Base-by-base conservation (phyloP, 2,797 vertebrate species). In the Glyptemys insculpta region DNA sequence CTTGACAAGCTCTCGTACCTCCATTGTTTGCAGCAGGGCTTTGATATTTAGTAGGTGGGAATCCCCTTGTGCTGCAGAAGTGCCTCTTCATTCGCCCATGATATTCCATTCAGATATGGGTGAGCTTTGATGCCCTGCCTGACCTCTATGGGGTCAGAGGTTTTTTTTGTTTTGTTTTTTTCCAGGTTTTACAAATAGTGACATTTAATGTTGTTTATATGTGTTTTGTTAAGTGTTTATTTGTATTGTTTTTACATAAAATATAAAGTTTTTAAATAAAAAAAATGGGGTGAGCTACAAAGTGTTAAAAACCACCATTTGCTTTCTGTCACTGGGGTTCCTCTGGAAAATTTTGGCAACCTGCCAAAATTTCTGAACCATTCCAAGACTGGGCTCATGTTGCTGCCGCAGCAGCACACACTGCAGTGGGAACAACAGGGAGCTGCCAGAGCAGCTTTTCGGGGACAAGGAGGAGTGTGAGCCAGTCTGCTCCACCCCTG, bases 401-500 rank as follows among this genome's bases (percentile, higher is more conserved):
- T 23, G 68, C n/a, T 41, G 91, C 91, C 83, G 94, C 68, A 93
- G 91, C 95, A 95, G 96, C 91, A 72, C 82, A 41, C 31, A 34
- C 89, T 91, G 93, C 94, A 96, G 19, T 72, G 21, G 37, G 68
- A 68, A 23, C 37, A 41, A 8, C 49, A 81, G 84, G 89, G 87
- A 81, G 91, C 93, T 96, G 95, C 91, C 96, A 95, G 90, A 84
- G 80, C 96, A 91, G 85, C 91, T 96, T 95, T 96, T n/a, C 44
- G 68, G 68, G 68, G 68, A 10, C n/a, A 12, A 41, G 44, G 37
- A 72, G 14, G 52, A 95, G 95, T 97, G 96, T 96, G 95, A 96
- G 72, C 87, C 95, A 91, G 19, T 86, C 95, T 2, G 15, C 96
- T 92, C 86, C 16, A 29, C 81, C 52, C 2, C 65, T 50, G 81